These are phyloP conservation scores for Drosophila flavopinicola DNA, from an alignment of 2,888 invertebrate genomes.

Conservation along the genomic window DNA sequence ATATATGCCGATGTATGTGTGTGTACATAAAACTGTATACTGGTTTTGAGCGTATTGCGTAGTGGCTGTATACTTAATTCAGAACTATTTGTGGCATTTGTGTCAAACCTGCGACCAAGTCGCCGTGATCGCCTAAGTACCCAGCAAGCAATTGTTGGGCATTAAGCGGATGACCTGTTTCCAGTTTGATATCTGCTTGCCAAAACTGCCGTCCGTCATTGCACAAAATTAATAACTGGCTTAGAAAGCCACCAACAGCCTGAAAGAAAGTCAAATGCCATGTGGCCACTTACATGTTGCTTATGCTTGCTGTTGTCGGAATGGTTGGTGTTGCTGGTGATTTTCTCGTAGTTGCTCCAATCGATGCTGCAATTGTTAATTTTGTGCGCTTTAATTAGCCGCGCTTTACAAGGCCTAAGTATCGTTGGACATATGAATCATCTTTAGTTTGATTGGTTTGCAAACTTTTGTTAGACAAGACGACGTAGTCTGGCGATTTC, in stretches of 20 bases:
- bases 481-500: too few relatives aligned
- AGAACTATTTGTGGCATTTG: conserved; percentile 78
- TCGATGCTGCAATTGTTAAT: conserved; percentile 33
- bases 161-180: conserved; percentile 12
- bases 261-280: conserved; percentile 75
- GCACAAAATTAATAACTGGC: conserved; percentile 79
- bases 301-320: conserved; percentile 21
- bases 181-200: conserved; percentile 45
- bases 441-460: conserved; percentile 65
- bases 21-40: conserved; percentile 35
- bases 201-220: conserved; percentile 58
- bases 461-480: conserved; percentile 50
- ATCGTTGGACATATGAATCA: conserved; percentile 43
- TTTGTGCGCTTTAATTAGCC: conserved; percentile 64
- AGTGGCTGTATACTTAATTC: conserved; percentile 74
- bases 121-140: conserved; percentile 43
- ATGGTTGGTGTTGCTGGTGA: conserved; percentile 34
- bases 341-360: conserved; percentile 20
- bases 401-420: conserved; percentile 61
- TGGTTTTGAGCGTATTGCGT: conserved; percentile 73
- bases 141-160: conserved; percentile 64
- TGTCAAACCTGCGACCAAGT: conserved; percentile 80
- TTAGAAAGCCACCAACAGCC: conserved; percentile 68
- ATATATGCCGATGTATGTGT: too few relatives aligned
- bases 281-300: conserved; percentile 64